A percentile compares a stretch with the other conserved stretches of the same genome.
Evolutionary conservation across 2,888 invertebrate genomes (phyloP).

Genomic region (Synanthedon formicaeformis): DNA sequence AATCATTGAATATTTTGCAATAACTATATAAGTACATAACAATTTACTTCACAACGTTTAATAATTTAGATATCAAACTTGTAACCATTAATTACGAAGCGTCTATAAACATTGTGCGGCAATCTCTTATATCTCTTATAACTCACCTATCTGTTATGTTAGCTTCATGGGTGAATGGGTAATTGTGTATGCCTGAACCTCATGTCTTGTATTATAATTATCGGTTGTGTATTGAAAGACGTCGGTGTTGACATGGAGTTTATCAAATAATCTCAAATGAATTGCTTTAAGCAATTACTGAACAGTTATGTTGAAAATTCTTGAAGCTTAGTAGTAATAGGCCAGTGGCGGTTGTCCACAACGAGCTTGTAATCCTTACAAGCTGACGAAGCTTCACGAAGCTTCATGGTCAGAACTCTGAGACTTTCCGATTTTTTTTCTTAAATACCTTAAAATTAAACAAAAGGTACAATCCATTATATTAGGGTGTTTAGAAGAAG

Average conservation of each 20-base stretch:
- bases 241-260: neutral
- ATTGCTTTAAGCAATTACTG: neutral
- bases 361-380: no score
- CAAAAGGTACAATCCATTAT: no score
- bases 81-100: neutral
- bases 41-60: neutral
- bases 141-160: neutral
- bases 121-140: neutral
- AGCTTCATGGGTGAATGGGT: conserved; percentile 25
- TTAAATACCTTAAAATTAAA: no score
- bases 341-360: no score
- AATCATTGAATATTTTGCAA: no score
- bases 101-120: neutral
- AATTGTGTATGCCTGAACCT: conserved; percentile 18
- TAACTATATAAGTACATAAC: neutral
- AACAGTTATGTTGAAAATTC: no score
- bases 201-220: conserved; percentile 17
- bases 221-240: conserved; percentile 9
- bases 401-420: no score
- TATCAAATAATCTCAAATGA: neutral
- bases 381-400: no score
- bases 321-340: no score
- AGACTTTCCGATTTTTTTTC: no score
- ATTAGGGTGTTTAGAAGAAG: no score
- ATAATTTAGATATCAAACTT: neutral